Percentiles rank a stretch among this genome's conserved stretches.
Conservation (phyloP, 2,113 vertebrate species). For the Coreoperca whiteheadi region DNA sequence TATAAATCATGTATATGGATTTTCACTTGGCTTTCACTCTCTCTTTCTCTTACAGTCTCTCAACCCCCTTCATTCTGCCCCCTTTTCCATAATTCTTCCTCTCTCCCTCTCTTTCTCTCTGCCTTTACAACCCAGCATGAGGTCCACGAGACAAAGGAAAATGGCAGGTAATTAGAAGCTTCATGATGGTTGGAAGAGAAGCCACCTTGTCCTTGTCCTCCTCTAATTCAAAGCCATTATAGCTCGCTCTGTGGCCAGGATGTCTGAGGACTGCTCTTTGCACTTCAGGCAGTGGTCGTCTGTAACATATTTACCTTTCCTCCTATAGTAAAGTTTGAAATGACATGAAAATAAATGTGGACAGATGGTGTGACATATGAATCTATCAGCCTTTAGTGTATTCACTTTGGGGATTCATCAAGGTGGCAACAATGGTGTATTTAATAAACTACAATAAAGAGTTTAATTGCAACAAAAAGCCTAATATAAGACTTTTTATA, state of each 20-base stretch:
- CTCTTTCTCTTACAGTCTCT: constrained; percentile 74
- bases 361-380: constrained; percentile 5
- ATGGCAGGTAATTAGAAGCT: constrained; percentile 80
- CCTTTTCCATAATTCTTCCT: constrained; percentile 67
- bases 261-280: constrained; percentile 24
- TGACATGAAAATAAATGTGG: neutral
- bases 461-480: neutral
- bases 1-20: constrained; percentile 91
- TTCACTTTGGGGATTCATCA: neutral
- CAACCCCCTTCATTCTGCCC: constrained; percentile 57
- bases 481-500: neutral
- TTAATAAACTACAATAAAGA: neutral
- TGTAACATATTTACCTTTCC: neutral
- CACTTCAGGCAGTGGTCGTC: constrained; percentile 17
- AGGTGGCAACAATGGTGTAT: neutral
- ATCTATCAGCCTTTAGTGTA: constrained; percentile 5
- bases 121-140: constrained; percentile 50
- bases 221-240: constrained; percentile 44
- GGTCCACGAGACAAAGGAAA: constrained; percentile 49
- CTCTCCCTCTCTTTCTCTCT: constrained; percentile 13
- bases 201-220: constrained; percentile 48
- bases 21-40: constrained; percentile 83
- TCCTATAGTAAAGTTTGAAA: constrained; percentile 18
- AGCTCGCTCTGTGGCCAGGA: neutral
- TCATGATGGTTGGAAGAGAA: constrained; percentile 36